Evolutionary conservation across 2,888 invertebrate genomes (phyloP), one percentile per base, ranked within the genome.

Genomic region (Panorpa germanica): DNA sequence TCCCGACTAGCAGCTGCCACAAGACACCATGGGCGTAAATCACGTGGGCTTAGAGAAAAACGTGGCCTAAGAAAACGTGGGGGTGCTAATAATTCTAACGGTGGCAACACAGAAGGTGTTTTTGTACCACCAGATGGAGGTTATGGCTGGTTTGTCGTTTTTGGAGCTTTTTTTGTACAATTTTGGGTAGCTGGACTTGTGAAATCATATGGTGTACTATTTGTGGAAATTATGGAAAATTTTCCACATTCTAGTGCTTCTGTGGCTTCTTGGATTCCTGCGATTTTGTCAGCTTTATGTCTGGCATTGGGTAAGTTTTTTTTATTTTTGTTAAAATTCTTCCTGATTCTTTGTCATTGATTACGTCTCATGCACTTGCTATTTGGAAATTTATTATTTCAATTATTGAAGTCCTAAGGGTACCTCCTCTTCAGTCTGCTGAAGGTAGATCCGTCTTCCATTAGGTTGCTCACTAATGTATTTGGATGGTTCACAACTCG

Each of bases 161-260:
- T 70, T 38, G 78, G 80, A 1, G 76, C 76, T 1, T 76, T 80
- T 46, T 69, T 76, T 47, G 78, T 80, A 18, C 78, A 78, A 47
- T 75, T 80, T 51, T 74, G 80, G 68, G 76, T 80, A 19, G 76
- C 78, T 0, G 80, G 80, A 0, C 60, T 77, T 34, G 75, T 78
- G 43, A 80, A 80, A 48, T 78, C 78, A 0, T 80, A 78, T 44
- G 80, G 81, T 0, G 76, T 81, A 11, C 57, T 81, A 2, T 80
- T 78, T 42, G 74, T 78, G 34, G 78, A 78, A 52, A 73, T 80
- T 33, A 70, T 78, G 65, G 76, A 77, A 49, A 75, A 72, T 0
- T 80, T 78, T 48, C 67, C 73, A 1, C 71, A 73, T 30, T 70
- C 74, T 0, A 70, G 77, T 1, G 75, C 74, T 17, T 65, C 73